Percentiles rank a stretch among this genome's conserved stretches.
phyloP scores from a whole-genome alignment of 2,888 invertebrate genomes.

The Stratiomys singularior region DNA sequence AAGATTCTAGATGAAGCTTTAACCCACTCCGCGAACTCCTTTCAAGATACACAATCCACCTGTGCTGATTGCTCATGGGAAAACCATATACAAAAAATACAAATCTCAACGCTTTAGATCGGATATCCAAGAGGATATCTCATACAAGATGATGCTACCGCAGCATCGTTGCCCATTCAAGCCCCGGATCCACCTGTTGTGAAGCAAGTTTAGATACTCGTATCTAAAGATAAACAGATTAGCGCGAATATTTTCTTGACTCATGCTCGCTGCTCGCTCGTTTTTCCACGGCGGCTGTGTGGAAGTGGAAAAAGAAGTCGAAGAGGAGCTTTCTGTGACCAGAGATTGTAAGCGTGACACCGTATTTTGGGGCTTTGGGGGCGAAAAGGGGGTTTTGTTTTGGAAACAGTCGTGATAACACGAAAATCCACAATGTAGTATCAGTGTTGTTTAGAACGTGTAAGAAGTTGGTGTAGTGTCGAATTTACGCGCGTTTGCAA shows the following conservation, averaged over 20 bases:
- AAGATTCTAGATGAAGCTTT: too few relatives aligned
- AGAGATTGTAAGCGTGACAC: neutral
- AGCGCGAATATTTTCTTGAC: neutral
- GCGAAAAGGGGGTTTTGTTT: conserved; percentile 11
- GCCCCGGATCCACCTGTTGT: neutral
- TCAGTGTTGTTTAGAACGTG: neutral
- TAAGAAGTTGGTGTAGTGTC: neutral
- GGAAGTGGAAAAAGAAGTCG: neutral
- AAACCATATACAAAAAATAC: too few relatives aligned
- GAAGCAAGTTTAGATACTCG: neutral
- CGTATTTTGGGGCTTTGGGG: neutral
- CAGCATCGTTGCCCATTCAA: neutral
- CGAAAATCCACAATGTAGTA: neutral
- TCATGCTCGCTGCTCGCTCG: neutral
- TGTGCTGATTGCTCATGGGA: too few relatives aligned
- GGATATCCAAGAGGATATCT: too few relatives aligned
- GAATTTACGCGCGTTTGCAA: neutral
- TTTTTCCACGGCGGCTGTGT: neutral
- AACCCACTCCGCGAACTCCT: too few relatives aligned
- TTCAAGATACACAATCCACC: too few relatives aligned
- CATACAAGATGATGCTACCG: neutral
- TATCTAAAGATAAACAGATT: neutral
- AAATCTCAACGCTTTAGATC: too few relatives aligned
- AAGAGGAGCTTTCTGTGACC: neutral
- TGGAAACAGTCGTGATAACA: conserved; percentile 8